Conservation (phyloP, 2,888 invertebrate species). For the Phaedon cochleariae region DNA sequence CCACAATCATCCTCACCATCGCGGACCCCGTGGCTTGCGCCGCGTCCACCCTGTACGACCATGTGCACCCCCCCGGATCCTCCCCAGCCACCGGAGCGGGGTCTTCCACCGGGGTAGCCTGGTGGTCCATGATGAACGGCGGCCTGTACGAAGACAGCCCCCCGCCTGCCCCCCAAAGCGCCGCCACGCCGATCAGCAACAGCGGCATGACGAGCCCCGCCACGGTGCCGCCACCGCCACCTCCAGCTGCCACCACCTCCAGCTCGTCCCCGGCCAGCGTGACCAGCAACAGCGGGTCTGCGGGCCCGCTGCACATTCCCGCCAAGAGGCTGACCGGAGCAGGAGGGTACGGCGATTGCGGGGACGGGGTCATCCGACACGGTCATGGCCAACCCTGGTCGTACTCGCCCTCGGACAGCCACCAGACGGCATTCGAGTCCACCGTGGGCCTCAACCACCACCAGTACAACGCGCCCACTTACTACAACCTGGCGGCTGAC, state of each 20-base stretch:
- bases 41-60: conserved; percentile 81
- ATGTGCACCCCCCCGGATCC: conserved; percentile 76
- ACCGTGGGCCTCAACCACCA: conserved; percentile 70
- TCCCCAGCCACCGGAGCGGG: conserved; percentile 84
- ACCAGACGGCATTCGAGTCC: conserved; percentile 67
- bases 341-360: no score
- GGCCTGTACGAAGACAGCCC: conserved; percentile 78
- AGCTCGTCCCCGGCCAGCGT: conserved; percentile 89
- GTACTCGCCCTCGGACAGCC: conserved; percentile 72
- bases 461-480: conserved; percentile 78
- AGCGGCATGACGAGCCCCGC: conserved; percentile 64
- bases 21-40: conserved; percentile 83
- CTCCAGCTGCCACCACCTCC: conserved; percentile 72
- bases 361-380: conserved; percentile 79
- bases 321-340: no score
- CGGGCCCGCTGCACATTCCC: no score
- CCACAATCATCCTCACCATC: conserved; percentile 71
- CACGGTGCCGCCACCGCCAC: conserved; percentile 69
- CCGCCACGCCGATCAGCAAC: conserved; percentile 66
- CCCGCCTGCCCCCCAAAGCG: conserved; percentile 66
- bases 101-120: conserved; percentile 84
- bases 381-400: conserved; percentile 77
- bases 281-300: no score
- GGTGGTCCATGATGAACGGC: conserved; percentile 88
- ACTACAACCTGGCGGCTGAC: conserved; percentile 78